Base-by-base conservation (phyloP, 2,888 invertebrate genomes). In the Eledone cirrhosa region DNA sequence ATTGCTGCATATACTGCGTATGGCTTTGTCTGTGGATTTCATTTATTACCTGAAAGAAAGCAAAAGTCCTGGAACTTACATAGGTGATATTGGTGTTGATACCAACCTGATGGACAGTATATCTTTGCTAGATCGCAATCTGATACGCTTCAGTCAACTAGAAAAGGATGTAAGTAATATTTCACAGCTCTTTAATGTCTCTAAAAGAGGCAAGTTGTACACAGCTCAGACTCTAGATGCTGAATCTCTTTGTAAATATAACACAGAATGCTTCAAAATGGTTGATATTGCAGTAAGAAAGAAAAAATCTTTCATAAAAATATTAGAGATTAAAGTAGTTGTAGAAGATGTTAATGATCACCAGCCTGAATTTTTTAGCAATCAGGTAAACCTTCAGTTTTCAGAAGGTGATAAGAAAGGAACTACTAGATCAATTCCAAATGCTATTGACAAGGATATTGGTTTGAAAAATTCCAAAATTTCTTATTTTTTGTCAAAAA, bases 341-440 rank as follows among this genome's bases (percentile, higher is more conserved):
- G 78, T 87, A 24, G 69, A 81, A 14, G 88, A 88, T 77, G 79
- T 86, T 29, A 88, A 88, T 78, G 88, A 88, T 80, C 86, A 87
- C 77, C 80, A 81, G 11, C 88, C 88, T 0, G 78, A 79, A 11
- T 88, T 88, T 79, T 81, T 84, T 11, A 80, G 81, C 41, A 82
- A 80, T 27, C 79, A 80, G 27, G 85, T 84, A 11, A 81, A 76
- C 27, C 81, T 86, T 47, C 80, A 80, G 27, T 83, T 87, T 41
- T 80, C 83, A 4, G 87, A 87, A 80, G 82, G 83, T 48, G 84
- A 83, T 31, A 82, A 80, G 2, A 82, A 81, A 24, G 84, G 84
- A 24, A 84, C 84, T 22, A 81, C n/a, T 79, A 80, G 59, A 72
- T 72, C 72, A 33, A 72, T 65, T 78, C 82, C 67, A 80, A 82